These are phyloP conservation scores for Arbacia lixula DNA, from an alignment of 53 echinoderm and acorn worm species.

Conservation along the genomic window DNA sequence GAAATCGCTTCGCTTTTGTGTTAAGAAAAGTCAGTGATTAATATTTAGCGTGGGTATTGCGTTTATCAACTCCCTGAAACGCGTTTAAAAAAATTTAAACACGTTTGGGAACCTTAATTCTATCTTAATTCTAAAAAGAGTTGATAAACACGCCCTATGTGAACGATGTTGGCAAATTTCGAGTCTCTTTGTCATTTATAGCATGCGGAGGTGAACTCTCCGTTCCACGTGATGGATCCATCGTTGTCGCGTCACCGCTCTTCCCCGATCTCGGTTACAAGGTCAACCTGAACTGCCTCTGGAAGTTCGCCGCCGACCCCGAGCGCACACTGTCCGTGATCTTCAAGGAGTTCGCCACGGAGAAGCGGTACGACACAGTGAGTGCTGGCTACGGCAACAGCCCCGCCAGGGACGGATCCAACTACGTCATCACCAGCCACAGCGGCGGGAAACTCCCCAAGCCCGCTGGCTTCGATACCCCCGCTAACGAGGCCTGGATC, in stretches of 20 bases:
- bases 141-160: too few relatives aligned
- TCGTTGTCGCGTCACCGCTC: constrained; percentile 79
- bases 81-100: too few relatives aligned
- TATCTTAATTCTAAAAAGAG: too few relatives aligned
- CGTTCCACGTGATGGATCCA: constrained; percentile 71
- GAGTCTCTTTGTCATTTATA: too few relatives aligned
- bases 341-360: constrained; percentile 84
- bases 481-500: constrained; percentile 70
- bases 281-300: constrained; percentile 78
- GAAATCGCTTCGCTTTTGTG: too few relatives aligned
- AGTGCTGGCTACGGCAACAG: constrained; percentile 74
- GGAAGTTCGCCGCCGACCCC: constrained; percentile 71
- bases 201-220: constrained; percentile 77
- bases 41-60: too few relatives aligned
- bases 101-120: too few relatives aligned
- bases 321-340: constrained; percentile 72
- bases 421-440: constrained; percentile 75
- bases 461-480: constrained; percentile 65
- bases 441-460: constrained; percentile 75
- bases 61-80: too few relatives aligned
- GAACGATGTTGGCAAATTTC: too few relatives aligned
- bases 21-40: too few relatives aligned
- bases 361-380: constrained; percentile 72
- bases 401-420: constrained; percentile 79
- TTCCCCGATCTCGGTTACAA: constrained; percentile 84